Evolutionary conservation across 2,113 vertebrate genomes (phyloP).

Genomic region (Actenoides hombroni): DNA sequence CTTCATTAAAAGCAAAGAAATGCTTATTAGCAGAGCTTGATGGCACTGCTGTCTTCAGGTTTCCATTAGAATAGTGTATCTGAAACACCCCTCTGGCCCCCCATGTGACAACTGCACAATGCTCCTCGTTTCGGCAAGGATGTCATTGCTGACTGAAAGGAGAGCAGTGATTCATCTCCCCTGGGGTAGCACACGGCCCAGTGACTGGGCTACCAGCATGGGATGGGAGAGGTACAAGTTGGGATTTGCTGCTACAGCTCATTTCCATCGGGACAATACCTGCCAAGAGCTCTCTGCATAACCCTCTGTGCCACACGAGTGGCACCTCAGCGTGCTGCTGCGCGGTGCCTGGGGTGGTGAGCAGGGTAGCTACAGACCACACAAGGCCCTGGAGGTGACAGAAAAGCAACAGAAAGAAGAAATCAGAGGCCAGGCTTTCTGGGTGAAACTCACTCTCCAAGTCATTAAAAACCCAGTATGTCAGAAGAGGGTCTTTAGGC

Average conservation of each 20-base stretch:
- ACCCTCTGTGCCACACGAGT: not conserved
- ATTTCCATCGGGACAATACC: not conserved
- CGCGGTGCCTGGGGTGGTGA: not conserved
- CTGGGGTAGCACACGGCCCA: not conserved
- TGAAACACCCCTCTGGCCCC: not conserved
- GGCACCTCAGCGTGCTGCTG: not conserved
- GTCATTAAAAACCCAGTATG: not conserved
- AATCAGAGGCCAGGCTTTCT: not conserved
- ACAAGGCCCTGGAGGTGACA: not conserved
- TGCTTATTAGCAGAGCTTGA: not conserved
- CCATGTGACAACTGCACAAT: not conserved
- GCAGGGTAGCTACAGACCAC: rapidly evolving
- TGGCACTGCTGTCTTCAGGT: not conserved
- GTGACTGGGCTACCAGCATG: rapidly evolving
- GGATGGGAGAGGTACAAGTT: not conserved
- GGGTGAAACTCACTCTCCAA: not conserved
- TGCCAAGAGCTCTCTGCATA: not conserved
- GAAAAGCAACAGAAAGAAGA: not conserved
- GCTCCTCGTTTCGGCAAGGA: not conserved
- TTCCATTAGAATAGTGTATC: not conserved
- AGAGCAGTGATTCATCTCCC: not conserved
- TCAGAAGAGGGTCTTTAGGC: not conserved
- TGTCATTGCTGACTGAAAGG: not conserved
- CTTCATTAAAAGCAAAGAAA: not conserved
- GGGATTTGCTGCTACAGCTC: not conserved